phyloP scores from a whole-genome alignment of 64 coral and sea anemone species.

The Cladopsammia gracilis region DNA sequence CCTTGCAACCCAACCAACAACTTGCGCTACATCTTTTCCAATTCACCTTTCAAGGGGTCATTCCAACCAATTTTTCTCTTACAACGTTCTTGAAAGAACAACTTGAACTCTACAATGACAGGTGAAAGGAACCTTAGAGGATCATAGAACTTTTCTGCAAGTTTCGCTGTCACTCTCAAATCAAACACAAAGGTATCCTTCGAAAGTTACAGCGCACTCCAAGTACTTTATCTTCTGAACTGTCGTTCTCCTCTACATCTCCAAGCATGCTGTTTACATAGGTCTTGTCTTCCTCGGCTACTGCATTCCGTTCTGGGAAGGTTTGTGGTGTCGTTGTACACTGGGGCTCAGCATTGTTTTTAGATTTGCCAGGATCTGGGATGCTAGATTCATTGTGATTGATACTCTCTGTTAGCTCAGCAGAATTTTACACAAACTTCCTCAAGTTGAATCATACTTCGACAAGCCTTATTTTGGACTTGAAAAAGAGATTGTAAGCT shows the following conservation, averaged over 20 bases:
- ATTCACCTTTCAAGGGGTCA: not conserved
- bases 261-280: conserved; percentile 8
- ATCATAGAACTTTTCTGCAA: conserved; percentile 43
- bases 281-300: not conserved
- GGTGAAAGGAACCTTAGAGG: conserved; percentile 28
- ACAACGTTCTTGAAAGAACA: conserved; percentile 53
- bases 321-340: not conserved
- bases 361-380: not conserved
- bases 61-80: conserved; percentile 36
- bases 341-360: not conserved
- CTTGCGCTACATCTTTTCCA: conserved; percentile 5
- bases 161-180: not conserved
- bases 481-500: conserved; percentile 27
- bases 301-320: not conserved
- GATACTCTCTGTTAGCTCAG: conserved; percentile 12
- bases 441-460: conserved; percentile 62
- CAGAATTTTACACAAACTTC: conserved; percentile 41
- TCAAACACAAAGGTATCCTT: conserved; percentile 34
- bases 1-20: conserved; percentile 12
- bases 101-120: conserved; percentile 10
- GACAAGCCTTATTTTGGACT: conserved; percentile 30
- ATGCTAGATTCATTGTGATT: not conserved
- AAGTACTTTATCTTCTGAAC: conserved; percentile 45
- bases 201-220: conserved; percentile 30
- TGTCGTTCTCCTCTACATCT: not conserved